These are phyloP conservation scores for Euleptes europaea DNA, from an alignment of 2,113 vertebrate genomes.

Conservation along the genomic window DNA sequence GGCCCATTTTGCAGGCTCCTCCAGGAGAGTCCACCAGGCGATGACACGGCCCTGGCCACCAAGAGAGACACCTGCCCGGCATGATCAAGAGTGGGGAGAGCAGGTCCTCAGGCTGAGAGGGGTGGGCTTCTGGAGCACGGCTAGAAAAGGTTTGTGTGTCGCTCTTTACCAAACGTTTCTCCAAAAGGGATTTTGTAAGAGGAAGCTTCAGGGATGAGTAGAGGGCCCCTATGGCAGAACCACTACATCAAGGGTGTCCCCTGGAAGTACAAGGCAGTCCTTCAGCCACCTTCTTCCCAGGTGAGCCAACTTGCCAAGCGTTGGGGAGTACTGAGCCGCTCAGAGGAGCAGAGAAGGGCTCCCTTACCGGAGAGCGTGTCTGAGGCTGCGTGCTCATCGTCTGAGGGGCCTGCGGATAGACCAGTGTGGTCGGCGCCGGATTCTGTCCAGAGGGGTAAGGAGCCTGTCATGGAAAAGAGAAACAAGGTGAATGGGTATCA, in stretches of 20 bases:
- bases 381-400: slow-evolving; percentile 95
- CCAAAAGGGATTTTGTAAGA: neutral
- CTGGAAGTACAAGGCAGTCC: slow-evolving; percentile 33
- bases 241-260: slow-evolving; percentile 13
- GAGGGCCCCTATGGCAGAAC: slow-evolving; percentile 43
- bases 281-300: slow-evolving; percentile 11
- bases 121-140: slow-evolving; percentile 34
- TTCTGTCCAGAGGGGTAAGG: slow-evolving; percentile 95
- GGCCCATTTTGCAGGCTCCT: neutral
- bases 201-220: slow-evolving; percentile 37
- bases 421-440: slow-evolving; percentile 88
- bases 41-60: slow-evolving; percentile 39
- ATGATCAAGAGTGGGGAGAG: slow-evolving; percentile 2
- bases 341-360: neutral
- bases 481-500: neutral
- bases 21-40: neutral
- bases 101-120: neutral
- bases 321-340: neutral
- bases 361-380: slow-evolving; percentile 91
- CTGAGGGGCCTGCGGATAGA: slow-evolving; percentile 93
- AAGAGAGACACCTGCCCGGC: slow-evolving; percentile 29
- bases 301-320: neutral
- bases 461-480: slow-evolving; percentile 78
- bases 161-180: slow-evolving; percentile 12
- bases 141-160: slow-evolving; percentile 24